Conservation (phyloP, 2,797 vertebrate species). For the Ctenosaura bakeri region DNA sequence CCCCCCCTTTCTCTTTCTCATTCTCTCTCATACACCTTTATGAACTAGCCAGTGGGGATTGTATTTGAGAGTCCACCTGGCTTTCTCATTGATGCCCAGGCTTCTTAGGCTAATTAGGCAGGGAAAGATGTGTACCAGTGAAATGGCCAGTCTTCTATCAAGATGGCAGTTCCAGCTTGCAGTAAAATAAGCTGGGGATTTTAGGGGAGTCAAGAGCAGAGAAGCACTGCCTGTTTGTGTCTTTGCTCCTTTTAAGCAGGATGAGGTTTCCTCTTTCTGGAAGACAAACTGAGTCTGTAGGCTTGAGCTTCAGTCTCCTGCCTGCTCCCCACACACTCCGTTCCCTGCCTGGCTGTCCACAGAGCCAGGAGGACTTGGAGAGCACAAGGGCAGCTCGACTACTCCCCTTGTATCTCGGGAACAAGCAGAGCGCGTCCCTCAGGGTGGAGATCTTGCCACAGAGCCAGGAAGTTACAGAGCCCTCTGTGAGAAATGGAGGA, state of each 20-base stretch:
- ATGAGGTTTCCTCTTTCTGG: neutral
- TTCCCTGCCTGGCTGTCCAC: neutral
- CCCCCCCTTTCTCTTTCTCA: neutral
- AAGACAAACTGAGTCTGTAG: neutral
- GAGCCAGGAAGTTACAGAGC: slow-evolving; percentile 44
- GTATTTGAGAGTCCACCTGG: too few species aligned
- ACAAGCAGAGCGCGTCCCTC: slow-evolving; percentile 6
- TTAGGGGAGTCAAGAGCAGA: neutral
- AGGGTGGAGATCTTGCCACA: slow-evolving; percentile 22
- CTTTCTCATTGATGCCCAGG: neutral
- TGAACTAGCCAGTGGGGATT: neutral
- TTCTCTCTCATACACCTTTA: neutral
- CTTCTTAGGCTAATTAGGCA: neutral
- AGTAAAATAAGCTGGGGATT: neutral
- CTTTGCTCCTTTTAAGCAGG: neutral
- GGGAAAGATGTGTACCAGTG: neutral
- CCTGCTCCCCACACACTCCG: neutral
- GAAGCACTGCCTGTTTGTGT: neutral
- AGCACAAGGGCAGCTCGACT: neutral
- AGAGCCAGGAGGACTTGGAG: neutral
- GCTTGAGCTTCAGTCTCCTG: neutral
- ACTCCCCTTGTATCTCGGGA: slow-evolving; percentile 15
- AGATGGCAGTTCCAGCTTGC: neutral
- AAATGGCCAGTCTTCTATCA: too few species aligned
- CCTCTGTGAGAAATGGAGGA: neutral